phyloP scores from a whole-genome alignment of 2,797 vertebrate species.

The Malacoctenus gilli region DNA sequence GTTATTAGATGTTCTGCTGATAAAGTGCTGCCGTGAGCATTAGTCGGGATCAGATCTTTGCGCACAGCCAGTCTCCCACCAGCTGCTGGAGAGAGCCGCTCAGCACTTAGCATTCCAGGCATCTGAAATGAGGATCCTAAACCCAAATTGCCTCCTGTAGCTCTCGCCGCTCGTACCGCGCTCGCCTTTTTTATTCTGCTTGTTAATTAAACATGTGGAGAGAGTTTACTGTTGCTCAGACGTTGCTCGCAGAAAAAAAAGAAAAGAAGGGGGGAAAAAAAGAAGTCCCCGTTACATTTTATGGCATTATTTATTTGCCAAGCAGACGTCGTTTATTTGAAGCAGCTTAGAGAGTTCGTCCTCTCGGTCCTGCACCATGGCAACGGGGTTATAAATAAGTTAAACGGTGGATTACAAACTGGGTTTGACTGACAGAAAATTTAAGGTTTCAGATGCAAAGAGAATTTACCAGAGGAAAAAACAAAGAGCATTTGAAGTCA shows the following conservation, averaged over 20 bases:
- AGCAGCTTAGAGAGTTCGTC: conserved; percentile 39
- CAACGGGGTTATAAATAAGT: conserved; percentile 65
- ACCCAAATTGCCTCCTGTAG: conserved; percentile 64
- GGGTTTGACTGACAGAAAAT: too few relatives aligned
- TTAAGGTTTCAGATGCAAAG: too few relatives aligned
- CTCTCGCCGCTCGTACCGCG: conserved; percentile 33
- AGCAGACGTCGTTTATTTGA: conserved; percentile 61
- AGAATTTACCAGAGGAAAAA: too few relatives aligned
- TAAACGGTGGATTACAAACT: conserved; percentile 14
- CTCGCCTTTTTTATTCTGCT: conserved; percentile 64
- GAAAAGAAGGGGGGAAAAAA: too few relatives aligned
- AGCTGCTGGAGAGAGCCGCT: conserved; percentile 64
- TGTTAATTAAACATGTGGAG: conserved; percentile 78
- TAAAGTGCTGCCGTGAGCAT: conserved; percentile 64
- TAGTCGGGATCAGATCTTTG: conserved; percentile 60
- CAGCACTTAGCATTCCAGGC: conserved; percentile 69
- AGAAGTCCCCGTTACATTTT: conserved; percentile 65
- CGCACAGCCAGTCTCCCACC: conserved; percentile 55
- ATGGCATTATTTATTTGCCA: conserved; percentile 75
- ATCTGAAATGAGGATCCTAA: conserved; percentile 71
- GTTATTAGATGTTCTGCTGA: conserved; percentile 65
- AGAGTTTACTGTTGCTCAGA: conserved; percentile 63
- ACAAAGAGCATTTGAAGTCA: too few relatives aligned
- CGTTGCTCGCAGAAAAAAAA: conserved; percentile 54
- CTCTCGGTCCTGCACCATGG: conserved; percentile 44